These are phyloP conservation scores for Yoshiicerus persimilis DNA, from an alignment of 1,140 invertebrate species.

Conservation along the genomic window DNA sequence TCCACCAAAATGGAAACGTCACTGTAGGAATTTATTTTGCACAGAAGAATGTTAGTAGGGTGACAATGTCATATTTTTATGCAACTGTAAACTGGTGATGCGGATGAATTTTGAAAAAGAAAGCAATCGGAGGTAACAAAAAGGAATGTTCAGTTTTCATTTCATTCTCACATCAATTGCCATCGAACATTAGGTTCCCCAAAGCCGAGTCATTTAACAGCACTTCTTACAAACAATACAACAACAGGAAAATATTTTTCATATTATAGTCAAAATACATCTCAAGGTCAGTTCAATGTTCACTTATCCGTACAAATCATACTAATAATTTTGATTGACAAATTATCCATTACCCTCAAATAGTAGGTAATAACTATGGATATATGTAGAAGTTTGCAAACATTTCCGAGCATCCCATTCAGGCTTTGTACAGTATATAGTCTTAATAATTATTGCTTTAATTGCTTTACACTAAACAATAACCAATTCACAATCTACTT, in stretches of 20 bases:
- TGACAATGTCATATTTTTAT: too few relatives aligned
- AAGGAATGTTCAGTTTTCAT: neutral
- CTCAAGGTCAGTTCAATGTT: slow-evolving; percentile 6
- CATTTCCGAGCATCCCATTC: neutral
- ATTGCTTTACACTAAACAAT: neutral
- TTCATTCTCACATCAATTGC: slow-evolving; percentile 11
- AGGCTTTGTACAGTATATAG: slow-evolving; percentile 4
- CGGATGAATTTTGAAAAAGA: neutral
- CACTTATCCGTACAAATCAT: slow-evolving; percentile 1
- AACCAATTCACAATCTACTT: neutral
- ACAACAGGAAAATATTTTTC: slow-evolving; percentile 20
- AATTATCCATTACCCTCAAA: neutral
- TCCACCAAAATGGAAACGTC: too few relatives aligned
- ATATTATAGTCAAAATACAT: slow-evolving; percentile 18
- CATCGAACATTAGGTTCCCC: neutral
- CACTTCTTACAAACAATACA: slow-evolving; percentile 14
- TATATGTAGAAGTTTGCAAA: neutral
- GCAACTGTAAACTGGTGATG: neutral
- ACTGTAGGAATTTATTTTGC: too few relatives aligned
- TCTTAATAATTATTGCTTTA: slow-evolving; percentile 8
- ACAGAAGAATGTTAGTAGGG: too few relatives aligned
- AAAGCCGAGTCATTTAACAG: slow-evolving; percentile 6
- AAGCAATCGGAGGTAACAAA: neutral
- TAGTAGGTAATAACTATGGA: neutral
- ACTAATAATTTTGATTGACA: slow-evolving; percentile 1